phyloP scores from a whole-genome alignment of 2,797 vertebrate genomes.

The Melanotaenia pygmaea region DNA sequence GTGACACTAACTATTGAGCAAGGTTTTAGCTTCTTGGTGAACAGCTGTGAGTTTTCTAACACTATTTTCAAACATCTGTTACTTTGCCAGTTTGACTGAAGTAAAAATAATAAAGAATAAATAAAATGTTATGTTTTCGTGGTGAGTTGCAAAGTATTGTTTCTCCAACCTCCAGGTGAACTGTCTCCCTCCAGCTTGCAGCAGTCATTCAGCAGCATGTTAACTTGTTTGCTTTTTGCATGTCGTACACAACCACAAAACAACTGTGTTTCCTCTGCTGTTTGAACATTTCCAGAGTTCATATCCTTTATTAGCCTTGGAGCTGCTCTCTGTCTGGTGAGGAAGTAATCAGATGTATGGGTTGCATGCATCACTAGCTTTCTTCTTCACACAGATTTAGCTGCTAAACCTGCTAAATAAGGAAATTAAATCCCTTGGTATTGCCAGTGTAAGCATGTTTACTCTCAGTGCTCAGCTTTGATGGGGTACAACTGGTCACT shows the following conservation, averaged over 20 bases:
- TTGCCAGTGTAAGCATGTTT: neutral
- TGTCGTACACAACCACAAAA: neutral
- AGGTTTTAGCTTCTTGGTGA: conserved; percentile 43
- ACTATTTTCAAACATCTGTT: conserved; percentile 40
- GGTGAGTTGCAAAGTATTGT: neutral
- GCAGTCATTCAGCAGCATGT: neutral
- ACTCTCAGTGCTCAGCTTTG: neutral
- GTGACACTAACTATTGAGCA: conserved; percentile 29
- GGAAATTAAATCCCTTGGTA: neutral
- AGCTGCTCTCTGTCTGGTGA: neutral
- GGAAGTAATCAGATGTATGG: neutral
- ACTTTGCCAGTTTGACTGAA: conserved; percentile 19
- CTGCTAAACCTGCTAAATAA: neutral
- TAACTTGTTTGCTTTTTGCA: neutral
- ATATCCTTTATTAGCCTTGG: neutral
- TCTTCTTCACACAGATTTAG: neutral
- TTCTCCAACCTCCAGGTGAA: neutral
- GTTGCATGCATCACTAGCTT: neutral
- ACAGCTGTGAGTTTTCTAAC: conserved; percentile 48
- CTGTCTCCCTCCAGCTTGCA: neutral
- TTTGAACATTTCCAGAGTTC: neutral
- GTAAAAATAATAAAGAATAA: conserved; percentile 14
- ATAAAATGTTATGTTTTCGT: conserved; percentile 2
- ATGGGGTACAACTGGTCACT: neutral
- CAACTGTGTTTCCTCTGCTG: neutral